These are phyloP conservation scores for Drosophila setosimentum DNA, from an alignment of 2,888 invertebrate genomes.

Conservation along the genomic window DNA sequence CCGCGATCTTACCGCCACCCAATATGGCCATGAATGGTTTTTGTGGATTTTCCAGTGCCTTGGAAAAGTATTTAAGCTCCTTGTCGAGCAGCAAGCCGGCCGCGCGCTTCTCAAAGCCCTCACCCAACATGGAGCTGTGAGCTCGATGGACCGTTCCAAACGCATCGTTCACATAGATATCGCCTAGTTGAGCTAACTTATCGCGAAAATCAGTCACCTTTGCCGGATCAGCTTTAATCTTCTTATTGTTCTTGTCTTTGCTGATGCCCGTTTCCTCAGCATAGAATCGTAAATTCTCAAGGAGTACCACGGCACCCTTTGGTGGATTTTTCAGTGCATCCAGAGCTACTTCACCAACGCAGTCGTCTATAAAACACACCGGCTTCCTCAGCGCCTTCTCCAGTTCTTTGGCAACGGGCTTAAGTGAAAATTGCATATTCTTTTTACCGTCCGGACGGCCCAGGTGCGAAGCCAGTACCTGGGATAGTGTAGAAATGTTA, in stretches of 20 bases:
- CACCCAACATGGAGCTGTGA: constrained; percentile 98
- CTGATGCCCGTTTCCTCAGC: constrained; percentile 99
- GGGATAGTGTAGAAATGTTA: background rate
- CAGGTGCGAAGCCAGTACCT: constrained; percentile 97
- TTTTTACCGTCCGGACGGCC: constrained; percentile 97
- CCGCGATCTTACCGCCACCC: constrained; percentile 99
- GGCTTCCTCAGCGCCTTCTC: constrained; percentile 91
- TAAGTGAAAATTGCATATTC: constrained; percentile 94
- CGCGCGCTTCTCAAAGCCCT: constrained; percentile 95
- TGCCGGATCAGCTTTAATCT: constrained; percentile 95
- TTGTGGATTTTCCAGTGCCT: constrained; percentile 97
- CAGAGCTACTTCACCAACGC: constrained; percentile 96
- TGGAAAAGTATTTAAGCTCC: constrained; percentile 98
- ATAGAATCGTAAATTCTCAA: constrained; percentile 98
- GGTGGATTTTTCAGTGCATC: constrained; percentile 93
- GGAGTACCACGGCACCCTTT: constrained; percentile 93
- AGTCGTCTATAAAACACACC: constrained; percentile 93
- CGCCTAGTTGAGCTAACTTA: constrained; percentile 96
- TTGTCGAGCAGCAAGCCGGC: constrained; percentile 98
- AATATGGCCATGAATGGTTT: constrained; percentile 99
- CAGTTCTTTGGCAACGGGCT: constrained; percentile 96
- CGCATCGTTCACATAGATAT: constrained; percentile 99
- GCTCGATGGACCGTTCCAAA: constrained; percentile 97
- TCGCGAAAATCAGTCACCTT: constrained; percentile 92
- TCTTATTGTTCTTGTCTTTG: constrained; percentile 93